Conservation (phyloP, 35 echinoderm and acorn worm genomes). For the Anneissia japonica region DNA sequence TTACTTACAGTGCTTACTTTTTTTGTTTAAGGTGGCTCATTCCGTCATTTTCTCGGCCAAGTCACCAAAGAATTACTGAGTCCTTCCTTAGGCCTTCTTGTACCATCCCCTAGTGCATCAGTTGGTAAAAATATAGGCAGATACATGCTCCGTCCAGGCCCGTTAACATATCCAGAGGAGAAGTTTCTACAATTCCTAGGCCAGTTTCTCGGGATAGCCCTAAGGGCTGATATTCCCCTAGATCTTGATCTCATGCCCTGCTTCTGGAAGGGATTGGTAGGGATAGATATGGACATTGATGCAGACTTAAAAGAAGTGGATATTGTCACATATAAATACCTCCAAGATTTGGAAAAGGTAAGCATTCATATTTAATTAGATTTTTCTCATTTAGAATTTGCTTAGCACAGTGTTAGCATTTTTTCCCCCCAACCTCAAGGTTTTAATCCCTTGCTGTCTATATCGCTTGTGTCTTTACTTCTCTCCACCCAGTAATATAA, state of each 20-base stretch:
- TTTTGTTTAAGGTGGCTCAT: constrained; percentile 48
- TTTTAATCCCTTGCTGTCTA: no score
- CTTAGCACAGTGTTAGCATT: no score
- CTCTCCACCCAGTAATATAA: no score
- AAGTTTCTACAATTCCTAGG: constrained; percentile 72
- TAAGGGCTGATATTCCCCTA: constrained; percentile 69
- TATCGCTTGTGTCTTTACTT: no score
- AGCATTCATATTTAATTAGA: neutral
- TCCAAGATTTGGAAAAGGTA: constrained; percentile 55
- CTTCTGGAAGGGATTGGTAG: constrained; percentile 71
- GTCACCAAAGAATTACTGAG: constrained; percentile 61
- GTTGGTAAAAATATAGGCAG: constrained; percentile 40
- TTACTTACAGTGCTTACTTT: no score
- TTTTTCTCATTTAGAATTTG: no score
- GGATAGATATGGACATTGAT: constrained; percentile 32
- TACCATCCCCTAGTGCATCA: constrained; percentile 45
- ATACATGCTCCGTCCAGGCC: constrained; percentile 47
- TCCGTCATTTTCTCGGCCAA: constrained; percentile 64
- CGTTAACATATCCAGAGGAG: constrained; percentile 57
- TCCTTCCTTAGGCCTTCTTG: constrained; percentile 39
- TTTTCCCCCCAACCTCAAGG: no score
- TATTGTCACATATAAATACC: constrained; percentile 41
- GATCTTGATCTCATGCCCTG: constrained; percentile 38
- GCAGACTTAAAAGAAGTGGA: constrained; percentile 54
- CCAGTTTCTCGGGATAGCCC: constrained; percentile 59